Evolutionary conservation across 2,113 vertebrate genomes (phyloP), one percentile per base, ranked within the genome.

Genomic region (Oreotrochilus melanogaster): DNA sequence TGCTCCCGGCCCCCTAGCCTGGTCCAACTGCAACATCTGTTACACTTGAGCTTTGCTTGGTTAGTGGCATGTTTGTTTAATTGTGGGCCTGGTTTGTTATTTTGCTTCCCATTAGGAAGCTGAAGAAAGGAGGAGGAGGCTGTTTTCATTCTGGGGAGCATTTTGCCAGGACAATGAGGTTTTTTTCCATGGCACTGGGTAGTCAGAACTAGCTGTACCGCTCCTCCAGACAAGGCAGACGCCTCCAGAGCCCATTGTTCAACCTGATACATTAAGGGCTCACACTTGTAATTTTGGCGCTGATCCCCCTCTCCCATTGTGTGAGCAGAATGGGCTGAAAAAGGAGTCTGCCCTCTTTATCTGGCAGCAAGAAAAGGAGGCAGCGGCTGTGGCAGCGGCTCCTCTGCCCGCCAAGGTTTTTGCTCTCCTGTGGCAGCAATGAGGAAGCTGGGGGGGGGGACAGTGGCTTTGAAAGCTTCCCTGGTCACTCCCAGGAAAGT

Each of bases 41-140:
- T 97, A 92, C 94, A 95, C 96, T 97, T 97, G 94, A 96, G 95
- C 94, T 95, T 60, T 31, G 93, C 95, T 95, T 2, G 4, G 82
- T 92, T 98, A 96, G 95, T 91, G 96, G 93, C 92, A 86, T 97
- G 95, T 97, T 98, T 97, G 96, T 97, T 98, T 98, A 98, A 97
- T 96, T 97, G 96, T 97, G 94, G 92, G 96, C 95, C 95, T 95
- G 90, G 95, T 96, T 96, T 96, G 97, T 96, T 97, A 93, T 97
- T 97, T 97, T 96, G 96, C 94, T 97, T 97, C 97, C 96, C 96
- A 97, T 97, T 97, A 97, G 96, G 97, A 98, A 98, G 91, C 93
- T 92, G 93, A 97, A 97, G 96, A 97, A 98, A 97, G 94, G 95
- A 96, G 95, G 92, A 95, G 96, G 95, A 97, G 97, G 96, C 94